Evolutionary conservation across 2,113 vertebrate species (phyloP).

Genomic region (Chionis minor): DNA sequence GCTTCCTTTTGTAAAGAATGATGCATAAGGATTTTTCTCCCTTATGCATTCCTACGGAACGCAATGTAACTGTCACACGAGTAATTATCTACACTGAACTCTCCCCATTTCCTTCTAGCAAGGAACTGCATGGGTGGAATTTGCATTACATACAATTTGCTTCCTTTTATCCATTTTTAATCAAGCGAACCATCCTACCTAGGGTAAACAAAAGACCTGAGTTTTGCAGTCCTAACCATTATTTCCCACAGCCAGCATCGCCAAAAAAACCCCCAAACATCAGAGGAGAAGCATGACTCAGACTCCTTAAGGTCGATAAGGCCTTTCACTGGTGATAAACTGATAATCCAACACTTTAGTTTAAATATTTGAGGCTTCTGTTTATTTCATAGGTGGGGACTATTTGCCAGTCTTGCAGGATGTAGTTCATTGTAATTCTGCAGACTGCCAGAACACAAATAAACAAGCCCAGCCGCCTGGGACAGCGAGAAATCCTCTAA

Average conservation of each 20-base stretch:
- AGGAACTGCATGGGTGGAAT: neutral
- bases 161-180: conserved; percentile 39
- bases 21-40: neutral
- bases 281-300: neutral
- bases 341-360: neutral
- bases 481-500: neutral
- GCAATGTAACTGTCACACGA: neutral
- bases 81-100: neutral
- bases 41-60: neutral
- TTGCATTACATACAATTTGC: neutral
- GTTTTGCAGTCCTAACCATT: neutral
- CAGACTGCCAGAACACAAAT: neutral
- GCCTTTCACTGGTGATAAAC: neutral
- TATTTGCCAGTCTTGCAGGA: conserved; percentile 56
- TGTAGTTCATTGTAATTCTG: conserved; percentile 1
- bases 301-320: neutral
- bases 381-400: conserved; percentile 55
- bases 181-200: conserved; percentile 7
- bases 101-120: neutral
- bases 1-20: neutral
- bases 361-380: conserved; percentile 65
- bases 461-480: conserved; percentile 10
- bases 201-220: conserved; percentile 10
- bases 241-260: neutral
- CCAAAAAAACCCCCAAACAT: neutral